Conservation (phyloP, 2,888 invertebrate genomes). For the Ariolimax columbianus region DNA sequence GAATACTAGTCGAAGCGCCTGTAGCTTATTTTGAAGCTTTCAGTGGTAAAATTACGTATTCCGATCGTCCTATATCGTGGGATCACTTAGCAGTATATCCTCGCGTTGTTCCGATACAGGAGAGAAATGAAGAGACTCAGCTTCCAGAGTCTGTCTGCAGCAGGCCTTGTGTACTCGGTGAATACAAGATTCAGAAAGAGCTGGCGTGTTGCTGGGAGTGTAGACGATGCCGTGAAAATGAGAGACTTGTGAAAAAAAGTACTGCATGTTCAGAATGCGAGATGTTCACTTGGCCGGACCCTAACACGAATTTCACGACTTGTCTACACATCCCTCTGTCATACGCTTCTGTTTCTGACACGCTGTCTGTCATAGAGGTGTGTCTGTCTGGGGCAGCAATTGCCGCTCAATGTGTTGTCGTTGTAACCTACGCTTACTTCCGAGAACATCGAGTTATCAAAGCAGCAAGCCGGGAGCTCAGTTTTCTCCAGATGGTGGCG, state of each 20-base stretch:
- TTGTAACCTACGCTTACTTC: conserved; percentile 45
- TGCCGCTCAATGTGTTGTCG: conserved; percentile 1
- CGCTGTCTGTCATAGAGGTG: conserved; percentile 46
- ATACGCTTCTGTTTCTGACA: conserved; percentile 34
- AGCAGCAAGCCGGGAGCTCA: conserved; percentile 68
- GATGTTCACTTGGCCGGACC: conserved; percentile 59
- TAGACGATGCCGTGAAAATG: conserved; percentile 57
- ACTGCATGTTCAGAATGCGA: conserved; percentile 57
- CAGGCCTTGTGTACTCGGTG: conserved; percentile 56
- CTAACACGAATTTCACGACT: conserved; percentile 41
- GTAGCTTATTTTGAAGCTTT: conserved; percentile 43
- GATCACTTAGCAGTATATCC: conserved; percentile 18
- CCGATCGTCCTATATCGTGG: conserved; percentile 42
- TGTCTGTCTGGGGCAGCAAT: conserved; percentile 40
- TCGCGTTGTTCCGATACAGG: not conserved
- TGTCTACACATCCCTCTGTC: conserved; percentile 48
- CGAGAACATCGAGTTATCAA: conserved; percentile 65
- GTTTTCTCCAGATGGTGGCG: conserved; percentile 67
- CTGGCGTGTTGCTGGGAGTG: conserved; percentile 62
- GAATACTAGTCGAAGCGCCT: conserved; percentile 4
- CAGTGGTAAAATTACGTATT: conserved; percentile 2
- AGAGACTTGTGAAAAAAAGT: conserved; percentile 50
- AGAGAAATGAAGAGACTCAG: conserved; percentile 26
- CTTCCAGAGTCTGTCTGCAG: conserved; percentile 57
- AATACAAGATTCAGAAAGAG: conserved; percentile 56